Percentiles rank a stretch among this genome's conserved stretches.
These are phyloP conservation scores for Hydrolagus affinis DNA, from an alignment of 2,113 vertebrate genomes.

Conservation along the genomic window DNA sequence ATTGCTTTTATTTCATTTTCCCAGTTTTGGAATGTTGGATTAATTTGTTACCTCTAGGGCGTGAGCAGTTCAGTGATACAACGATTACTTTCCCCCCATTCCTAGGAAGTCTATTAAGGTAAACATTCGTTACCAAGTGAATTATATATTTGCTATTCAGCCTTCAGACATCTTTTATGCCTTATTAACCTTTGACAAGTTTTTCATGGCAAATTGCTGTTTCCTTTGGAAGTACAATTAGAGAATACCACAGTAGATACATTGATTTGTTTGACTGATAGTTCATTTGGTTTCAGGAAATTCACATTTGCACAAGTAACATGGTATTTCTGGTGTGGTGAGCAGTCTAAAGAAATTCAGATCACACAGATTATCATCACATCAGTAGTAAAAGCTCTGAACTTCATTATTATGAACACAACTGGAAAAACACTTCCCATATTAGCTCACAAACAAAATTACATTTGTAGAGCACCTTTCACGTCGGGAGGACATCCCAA, in stretches of 20 bases:
- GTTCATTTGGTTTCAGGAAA: not conserved
- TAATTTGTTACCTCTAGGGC: conserved; percentile 20
- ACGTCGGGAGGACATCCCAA: too few species aligned
- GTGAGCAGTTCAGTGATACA: not conserved
- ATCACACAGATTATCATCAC: not conserved
- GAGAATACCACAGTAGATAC: not conserved
- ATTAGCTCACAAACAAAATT: not conserved
- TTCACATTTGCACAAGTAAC: not conserved
- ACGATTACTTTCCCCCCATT: not conserved
- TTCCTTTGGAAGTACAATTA: not conserved
- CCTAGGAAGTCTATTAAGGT: conserved; percentile 11
- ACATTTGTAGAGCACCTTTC: too few species aligned
- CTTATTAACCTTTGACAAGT: conserved; percentile 18
- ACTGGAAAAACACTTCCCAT: not conserved
- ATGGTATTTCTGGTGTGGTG: not conserved
- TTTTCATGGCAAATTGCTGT: conserved; percentile 22
- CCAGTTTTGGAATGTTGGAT: not conserved
- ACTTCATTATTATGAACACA: not conserved
- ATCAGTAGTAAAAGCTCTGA: not conserved
- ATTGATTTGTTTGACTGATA: conserved; percentile 19
- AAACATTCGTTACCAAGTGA: conserved; percentile 18
- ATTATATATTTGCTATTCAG: conserved; percentile 23
- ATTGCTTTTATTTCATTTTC: not conserved
- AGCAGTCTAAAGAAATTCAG: not conserved
- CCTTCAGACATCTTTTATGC: conserved; percentile 31